phyloP scores from a whole-genome alignment of 1,140 invertebrate genomes.

The Macrobrachium nipponense region DNA sequence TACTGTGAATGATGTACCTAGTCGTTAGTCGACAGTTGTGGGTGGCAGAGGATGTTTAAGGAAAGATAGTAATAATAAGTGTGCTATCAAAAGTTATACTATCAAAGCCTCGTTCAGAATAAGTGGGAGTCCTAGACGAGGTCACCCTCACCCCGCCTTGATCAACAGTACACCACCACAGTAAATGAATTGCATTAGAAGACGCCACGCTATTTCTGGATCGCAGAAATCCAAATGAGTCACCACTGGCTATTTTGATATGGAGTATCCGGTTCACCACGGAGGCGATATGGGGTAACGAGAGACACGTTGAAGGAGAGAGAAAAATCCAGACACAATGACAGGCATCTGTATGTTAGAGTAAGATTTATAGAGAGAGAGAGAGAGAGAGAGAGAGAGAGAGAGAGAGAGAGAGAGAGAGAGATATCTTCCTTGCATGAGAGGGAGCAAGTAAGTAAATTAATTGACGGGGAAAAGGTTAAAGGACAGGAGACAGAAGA shows the following conservation, averaged over 20 bases:
- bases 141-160: not conserved
- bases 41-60: too few relatives aligned
- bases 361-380: not conserved
- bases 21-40: too few relatives aligned
- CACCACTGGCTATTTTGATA: too few relatives aligned
- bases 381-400: constrained; percentile 1
- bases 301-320: not conserved
- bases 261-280: too few relatives aligned
- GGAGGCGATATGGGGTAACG: not conserved
- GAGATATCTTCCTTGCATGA: not conserved
- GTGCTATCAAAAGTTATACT: too few relatives aligned
- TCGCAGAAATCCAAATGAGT: not conserved
- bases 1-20: too few relatives aligned
- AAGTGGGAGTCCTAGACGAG: not conserved
- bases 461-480: not conserved
- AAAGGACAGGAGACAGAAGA: not conserved
- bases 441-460: not conserved
- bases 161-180: not conserved
- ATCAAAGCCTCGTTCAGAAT: too few relatives aligned
- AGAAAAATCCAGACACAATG: not conserved
- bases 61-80: too few relatives aligned
- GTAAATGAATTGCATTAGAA: too few relatives aligned
- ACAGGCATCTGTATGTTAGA: too few relatives aligned
- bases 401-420: constrained; percentile 6
- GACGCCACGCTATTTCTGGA: not conserved